Evolutionary conservation across 2,113 vertebrate species (phyloP), one percentile per base, ranked within the genome.

Genomic region (Manacus vitellinus): DNA sequence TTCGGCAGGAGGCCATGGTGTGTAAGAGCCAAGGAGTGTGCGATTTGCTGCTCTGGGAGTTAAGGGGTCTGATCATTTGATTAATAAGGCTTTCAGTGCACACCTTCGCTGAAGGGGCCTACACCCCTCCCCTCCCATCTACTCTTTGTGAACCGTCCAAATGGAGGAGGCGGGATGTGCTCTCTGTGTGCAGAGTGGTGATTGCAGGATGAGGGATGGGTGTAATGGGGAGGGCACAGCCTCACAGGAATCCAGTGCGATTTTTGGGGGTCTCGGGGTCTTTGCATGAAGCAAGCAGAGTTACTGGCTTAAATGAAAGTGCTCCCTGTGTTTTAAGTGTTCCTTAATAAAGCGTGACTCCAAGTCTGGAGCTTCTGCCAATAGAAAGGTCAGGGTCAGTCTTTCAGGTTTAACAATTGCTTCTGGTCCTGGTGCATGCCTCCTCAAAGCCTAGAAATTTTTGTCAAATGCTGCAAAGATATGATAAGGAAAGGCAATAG

Each of bases 21-120:
- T 37, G 19, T 4, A 8, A 10, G 52, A 21, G 52, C 10, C 62
- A 2, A 2, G 35, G 6, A 43, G 0, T 25, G 44, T 25, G 16
- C 4, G 8, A 4, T 31, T 3, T 11, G 25, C 72, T 51, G 44
- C 62, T 59, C 44, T 25, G 35, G 52, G 31, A 33, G 41, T 16
- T 25, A 28, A 35, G 33, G 33, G 13, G 13, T 55, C 30, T 55
- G 30, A 55, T 33, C 18, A 19, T 58, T 23, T 58, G 55, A 58
- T 58, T n/a, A n/a, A 58, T n/a, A n/a, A n/a, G 31, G 33, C 33
- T n/a, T 58, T 58, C 21, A n/a, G 9, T 23, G 20, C 33, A n/a
- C 55, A 58, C 33, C 33, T 58, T 23, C 3, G 5, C 55, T 58
- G 55, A n/a, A n/a, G 55, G 55, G 55, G 20, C 55, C 55, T 31